Conservation (phyloP, 2,888 invertebrate genomes). For the Camptogramma bilineatum region DNA sequence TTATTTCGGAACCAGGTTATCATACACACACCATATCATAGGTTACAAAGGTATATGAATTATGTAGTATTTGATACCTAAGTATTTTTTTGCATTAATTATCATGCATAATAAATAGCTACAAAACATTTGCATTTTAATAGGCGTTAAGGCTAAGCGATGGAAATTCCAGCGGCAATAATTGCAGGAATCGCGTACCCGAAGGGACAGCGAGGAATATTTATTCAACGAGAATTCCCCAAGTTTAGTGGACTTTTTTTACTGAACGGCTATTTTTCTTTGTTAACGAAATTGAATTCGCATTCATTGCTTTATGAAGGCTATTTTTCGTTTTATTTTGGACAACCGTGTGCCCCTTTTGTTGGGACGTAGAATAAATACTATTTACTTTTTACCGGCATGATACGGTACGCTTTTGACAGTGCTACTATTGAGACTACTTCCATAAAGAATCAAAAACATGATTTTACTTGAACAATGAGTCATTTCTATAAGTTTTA, state of each 20-base stretch:
- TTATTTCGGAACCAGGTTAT: no score
- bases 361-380: constrained; percentile 13
- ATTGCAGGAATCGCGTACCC: constrained; percentile 33
- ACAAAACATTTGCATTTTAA: constrained; percentile 4
- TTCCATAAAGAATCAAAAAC: no score
- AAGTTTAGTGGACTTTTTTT: constrained; percentile 47
- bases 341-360: constrained; percentile 40
- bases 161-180: constrained; percentile 32
- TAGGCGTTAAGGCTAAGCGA: constrained; percentile 17
- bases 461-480: no score
- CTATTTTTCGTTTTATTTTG: constrained; percentile 62
- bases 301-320: constrained; percentile 70
- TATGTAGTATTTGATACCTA: no score
- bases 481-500: no score
- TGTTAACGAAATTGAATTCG: constrained; percentile 74
- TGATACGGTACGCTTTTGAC: constrained; percentile 1
- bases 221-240: constrained; percentile 39
- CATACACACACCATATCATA: no score
- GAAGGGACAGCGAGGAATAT: constrained; percentile 37
- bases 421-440: not conserved
- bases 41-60: no score
- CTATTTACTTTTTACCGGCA: not conserved
- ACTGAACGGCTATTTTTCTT: constrained; percentile 63
- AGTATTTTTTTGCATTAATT: not conserved
- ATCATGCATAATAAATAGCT: not conserved